Evolutionary conservation across 1,140 invertebrate species (phyloP).

Genomic region (Wasmannia auropunctata): DNA sequence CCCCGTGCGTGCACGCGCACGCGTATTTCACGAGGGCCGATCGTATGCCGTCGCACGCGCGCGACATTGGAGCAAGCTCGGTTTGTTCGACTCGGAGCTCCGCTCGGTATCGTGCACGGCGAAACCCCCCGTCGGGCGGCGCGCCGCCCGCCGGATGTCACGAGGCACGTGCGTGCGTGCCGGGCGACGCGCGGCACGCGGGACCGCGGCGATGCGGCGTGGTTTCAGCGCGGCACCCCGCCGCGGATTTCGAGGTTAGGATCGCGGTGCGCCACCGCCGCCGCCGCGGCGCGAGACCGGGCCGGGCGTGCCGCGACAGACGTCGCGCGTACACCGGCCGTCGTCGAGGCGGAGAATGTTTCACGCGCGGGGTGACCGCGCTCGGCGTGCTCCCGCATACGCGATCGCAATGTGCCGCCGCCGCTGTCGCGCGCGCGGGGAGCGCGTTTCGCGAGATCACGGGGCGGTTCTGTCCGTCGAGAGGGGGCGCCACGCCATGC

Average conservation of each 20-base stretch:
- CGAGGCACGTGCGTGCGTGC: constrained; percentile 49
- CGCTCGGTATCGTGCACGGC: constrained; percentile 51
- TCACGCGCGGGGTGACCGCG: constrained; percentile 36
- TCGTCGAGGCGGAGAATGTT: constrained; percentile 29
- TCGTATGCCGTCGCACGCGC: constrained; percentile 13
- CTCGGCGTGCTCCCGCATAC: constrained; percentile 58
- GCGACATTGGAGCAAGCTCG: neutral
- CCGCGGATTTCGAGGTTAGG: constrained; percentile 66
- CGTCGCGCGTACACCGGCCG: constrained; percentile 13
- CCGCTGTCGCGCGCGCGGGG: neutral
- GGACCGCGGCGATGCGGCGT: constrained; percentile 7
- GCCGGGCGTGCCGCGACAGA: constrained; percentile 3
- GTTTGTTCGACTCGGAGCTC: constrained; percentile 48
- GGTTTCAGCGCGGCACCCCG: constrained; percentile 24
- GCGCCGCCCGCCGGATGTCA: neutral
- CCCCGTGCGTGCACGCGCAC: constrained; percentile 3
- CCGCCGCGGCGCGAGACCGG: constrained; percentile 6
- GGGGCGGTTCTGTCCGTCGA: constrained; percentile 55
- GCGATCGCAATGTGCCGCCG: constrained; percentile 17
- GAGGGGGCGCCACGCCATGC: constrained; percentile 72
- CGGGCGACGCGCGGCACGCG: constrained; percentile 11
- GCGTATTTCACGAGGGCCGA: neutral
- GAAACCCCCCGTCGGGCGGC: constrained; percentile 51
- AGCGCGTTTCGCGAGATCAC: constrained; percentile 52
- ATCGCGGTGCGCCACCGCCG: neutral